Percentiles rank a stretch among this genome's conserved stretches.
Evolutionary conservation across 2,797 vertebrate genomes (phyloP).

Genomic region (Arnoldichthys spilopterus): DNA sequence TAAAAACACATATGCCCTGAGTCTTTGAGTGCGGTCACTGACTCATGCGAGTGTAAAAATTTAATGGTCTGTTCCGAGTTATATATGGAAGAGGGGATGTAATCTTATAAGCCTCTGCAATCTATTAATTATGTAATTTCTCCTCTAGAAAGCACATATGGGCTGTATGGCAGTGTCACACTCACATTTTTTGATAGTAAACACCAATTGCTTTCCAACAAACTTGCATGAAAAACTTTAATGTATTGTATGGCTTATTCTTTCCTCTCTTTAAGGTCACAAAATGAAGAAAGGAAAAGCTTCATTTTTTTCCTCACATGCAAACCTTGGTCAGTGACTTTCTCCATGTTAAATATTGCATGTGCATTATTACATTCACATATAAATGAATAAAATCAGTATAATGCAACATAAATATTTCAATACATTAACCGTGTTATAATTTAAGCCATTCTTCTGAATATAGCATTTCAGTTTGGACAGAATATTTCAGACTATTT

Average conservation of each 20-base stretch:
- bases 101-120: too few species aligned
- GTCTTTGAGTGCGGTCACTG: slow-evolving; percentile 17
- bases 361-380: background rate
- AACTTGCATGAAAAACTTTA: too few species aligned
- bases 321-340: background rate
- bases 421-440: background rate
- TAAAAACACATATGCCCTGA: background rate
- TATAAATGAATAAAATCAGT: background rate
- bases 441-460: background rate
- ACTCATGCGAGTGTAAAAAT: slow-evolving; percentile 41
- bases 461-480: too few species aligned
- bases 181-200: too few species aligned
- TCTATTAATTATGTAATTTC: slow-evolving; percentile 25
- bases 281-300: background rate
- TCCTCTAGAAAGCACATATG: too few species aligned
- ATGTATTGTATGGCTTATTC: too few species aligned
- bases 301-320: background rate
- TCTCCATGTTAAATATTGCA: background rate
- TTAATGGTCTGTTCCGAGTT: slow-evolving; percentile 64
- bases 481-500: too few species aligned
- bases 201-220: too few species aligned
- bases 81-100: slow-evolving; percentile 54
- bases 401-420: background rate
- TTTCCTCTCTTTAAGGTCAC: background rate
- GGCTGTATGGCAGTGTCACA: too few species aligned